phyloP scores from a whole-genome alignment of 2,797 vertebrate genomes.

The Margarornis squamiger region DNA sequence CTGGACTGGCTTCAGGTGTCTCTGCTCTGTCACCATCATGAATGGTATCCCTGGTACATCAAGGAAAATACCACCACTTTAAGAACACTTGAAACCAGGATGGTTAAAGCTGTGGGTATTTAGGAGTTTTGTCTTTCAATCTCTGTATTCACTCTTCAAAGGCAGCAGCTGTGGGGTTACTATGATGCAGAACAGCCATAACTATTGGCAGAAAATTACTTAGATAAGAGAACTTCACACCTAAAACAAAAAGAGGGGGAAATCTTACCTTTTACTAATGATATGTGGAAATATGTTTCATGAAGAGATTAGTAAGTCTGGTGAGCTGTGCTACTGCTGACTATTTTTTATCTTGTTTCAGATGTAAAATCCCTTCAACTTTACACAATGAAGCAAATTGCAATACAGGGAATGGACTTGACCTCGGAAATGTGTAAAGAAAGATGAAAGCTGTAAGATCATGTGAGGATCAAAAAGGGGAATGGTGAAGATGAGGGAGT shows the following conservation, averaged over 20 bases:
- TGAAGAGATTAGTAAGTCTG: not conserved
- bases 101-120: not conserved
- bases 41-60: not conserved
- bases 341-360: not conserved
- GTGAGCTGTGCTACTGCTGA: not conserved
- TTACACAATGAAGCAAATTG: not conserved
- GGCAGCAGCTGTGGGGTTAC: not conserved
- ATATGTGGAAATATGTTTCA: not conserved
- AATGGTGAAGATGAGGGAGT: not conserved
- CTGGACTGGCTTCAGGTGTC: not conserved
- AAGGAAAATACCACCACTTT: not conserved
- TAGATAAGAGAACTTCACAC: not conserved
- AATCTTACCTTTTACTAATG: not conserved
- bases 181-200: not conserved
- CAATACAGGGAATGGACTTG: not conserved
- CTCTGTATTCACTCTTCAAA: not conserved
- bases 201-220: not conserved
- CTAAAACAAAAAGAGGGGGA: not conserved
- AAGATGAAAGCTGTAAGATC: not conserved
- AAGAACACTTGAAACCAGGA: not conserved
- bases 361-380: not conserved
- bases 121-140: not conserved
- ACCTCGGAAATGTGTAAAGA: not conserved
- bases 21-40: not conserved
- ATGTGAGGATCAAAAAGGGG: not conserved